Evolutionary conservation across 2,888 invertebrate species (phyloP).

Genomic region (Ophion slaviceki): DNA sequence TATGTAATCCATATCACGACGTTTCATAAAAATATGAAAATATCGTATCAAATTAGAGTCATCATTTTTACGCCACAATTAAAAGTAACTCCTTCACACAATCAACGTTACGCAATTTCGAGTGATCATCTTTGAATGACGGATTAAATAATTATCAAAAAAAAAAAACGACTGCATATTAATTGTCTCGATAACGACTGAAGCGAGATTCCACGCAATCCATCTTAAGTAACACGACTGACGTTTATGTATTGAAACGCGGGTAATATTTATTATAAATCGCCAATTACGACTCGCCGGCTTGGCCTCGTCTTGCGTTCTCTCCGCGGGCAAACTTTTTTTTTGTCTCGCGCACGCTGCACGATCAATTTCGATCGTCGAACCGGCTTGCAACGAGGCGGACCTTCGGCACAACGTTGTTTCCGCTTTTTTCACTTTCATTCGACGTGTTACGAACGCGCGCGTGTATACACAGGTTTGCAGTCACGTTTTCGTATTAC

Average conservation of each 20-base stretch:
- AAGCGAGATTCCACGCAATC: conserved; percentile 41
- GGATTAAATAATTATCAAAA: neutral
- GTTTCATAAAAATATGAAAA: neutral
- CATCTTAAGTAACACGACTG: conserved; percentile 31
- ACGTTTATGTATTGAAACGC: conserved; percentile 11
- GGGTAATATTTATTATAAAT: conserved; percentile 25
- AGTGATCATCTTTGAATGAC: neutral
- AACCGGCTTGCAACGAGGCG: conserved; percentile 28
- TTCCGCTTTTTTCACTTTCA: neutral
- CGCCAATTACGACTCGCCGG: neutral
- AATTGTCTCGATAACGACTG: conserved; percentile 35
- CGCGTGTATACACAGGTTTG: neutral
- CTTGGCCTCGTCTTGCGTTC: conserved; percentile 24
- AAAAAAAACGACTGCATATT: conserved; percentile 30
- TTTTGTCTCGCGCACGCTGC: neutral
- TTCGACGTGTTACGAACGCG: neutral
- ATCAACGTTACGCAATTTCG: conserved; percentile 1
- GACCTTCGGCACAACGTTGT: neutral
- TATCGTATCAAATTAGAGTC: neutral
- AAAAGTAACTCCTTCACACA: neutral
- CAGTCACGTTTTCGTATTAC: conserved; percentile 21
- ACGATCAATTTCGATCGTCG: conserved; percentile 38
- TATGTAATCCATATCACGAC: neutral
- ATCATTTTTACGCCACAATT: neutral
- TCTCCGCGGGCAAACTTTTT: conserved; percentile 10